These are phyloP conservation scores for Drosophila insularis DNA, from an alignment of 1,140 invertebrate species.

Conservation along the genomic window DNA sequence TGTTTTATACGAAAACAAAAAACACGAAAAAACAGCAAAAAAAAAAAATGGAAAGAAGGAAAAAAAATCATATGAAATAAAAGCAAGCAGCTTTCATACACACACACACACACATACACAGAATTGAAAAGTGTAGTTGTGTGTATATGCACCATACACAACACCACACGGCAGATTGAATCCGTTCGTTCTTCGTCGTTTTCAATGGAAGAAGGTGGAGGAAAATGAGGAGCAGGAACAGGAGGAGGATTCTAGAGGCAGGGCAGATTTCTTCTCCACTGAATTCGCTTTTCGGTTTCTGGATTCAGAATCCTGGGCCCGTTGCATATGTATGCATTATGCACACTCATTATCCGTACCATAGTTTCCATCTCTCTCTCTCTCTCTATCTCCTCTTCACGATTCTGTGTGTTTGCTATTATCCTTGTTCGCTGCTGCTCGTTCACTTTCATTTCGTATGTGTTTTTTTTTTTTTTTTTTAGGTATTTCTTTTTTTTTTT, in stretches of 20 bases:
- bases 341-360: conserved; percentile 75
- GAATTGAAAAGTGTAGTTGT: conserved; percentile 25
- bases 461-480: conserved; percentile 36
- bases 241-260: conserved; percentile 18
- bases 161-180: conserved; percentile 62
- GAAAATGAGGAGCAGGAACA: not conserved
- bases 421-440: conserved; percentile 68
- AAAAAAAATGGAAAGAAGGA: conserved; percentile 22
- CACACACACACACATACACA: conserved; percentile 29
- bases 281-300: conserved; percentile 17
- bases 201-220: conserved; percentile 50
- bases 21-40: not conserved
- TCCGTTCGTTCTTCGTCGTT: conserved; percentile 52
- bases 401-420: conserved; percentile 44
- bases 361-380: conserved; percentile 16
- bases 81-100: conserved; percentile 45
- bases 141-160: conserved; percentile 23
- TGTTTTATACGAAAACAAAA: conserved; percentile 59
- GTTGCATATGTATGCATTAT: conserved; percentile 73
- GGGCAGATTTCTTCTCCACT: conserved; percentile 36
- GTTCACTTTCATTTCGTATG: conserved; percentile 76
- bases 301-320: conserved; percentile 27
- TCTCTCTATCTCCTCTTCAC: conserved; percentile 14
- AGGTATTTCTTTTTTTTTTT: conserved; percentile 32
- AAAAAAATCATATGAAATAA: conserved; percentile 34